A percentile compares a stretch with the other conserved stretches of the same genome.
phyloP scores from a whole-genome alignment of 2,113 vertebrate genomes.

The Aramus guarauna region DNA sequence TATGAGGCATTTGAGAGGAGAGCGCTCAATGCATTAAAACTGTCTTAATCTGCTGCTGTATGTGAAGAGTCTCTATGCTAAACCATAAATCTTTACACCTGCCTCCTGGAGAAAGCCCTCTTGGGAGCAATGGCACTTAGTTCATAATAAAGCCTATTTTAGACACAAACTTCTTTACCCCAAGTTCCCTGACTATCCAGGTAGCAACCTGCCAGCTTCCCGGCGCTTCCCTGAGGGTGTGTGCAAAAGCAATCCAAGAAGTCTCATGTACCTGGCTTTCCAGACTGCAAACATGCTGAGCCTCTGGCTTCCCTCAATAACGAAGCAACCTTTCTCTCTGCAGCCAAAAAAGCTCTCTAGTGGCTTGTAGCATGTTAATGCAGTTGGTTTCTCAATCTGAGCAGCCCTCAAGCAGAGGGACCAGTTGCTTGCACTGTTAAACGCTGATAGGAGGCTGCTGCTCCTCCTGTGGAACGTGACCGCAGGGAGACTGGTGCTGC shows the following conservation, averaged over 20 bases:
- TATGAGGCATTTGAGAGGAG: neutral
- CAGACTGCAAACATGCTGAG: neutral
- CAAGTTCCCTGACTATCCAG: neutral
- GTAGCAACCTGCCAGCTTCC: neutral
- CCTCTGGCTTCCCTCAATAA: neutral
- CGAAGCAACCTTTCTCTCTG: neutral
- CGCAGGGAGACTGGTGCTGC: neutral
- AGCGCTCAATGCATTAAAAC: rapidly evolving
- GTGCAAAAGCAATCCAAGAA: neutral
- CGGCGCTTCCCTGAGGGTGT: neutral
- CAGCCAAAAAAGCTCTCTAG: neutral
- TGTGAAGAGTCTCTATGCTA: neutral
- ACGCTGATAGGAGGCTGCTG: neutral
- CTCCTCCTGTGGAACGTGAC: neutral
- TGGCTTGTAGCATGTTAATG: neutral
- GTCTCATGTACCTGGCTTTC: neutral
- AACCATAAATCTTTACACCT: neutral
- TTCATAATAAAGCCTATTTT: rapidly evolving
- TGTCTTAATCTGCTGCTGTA: neutral
- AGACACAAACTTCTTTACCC: neutral
- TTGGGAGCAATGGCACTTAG: neutral
- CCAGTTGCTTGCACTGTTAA: neutral
- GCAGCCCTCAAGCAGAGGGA: neutral
- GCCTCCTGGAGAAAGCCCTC: neutral
- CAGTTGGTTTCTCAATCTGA: neutral